A percentile compares a stretch with the other conserved stretches of the same genome.
Conservation (phyloP, 2,888 invertebrate genomes). For the Cistogaster globosa region DNA sequence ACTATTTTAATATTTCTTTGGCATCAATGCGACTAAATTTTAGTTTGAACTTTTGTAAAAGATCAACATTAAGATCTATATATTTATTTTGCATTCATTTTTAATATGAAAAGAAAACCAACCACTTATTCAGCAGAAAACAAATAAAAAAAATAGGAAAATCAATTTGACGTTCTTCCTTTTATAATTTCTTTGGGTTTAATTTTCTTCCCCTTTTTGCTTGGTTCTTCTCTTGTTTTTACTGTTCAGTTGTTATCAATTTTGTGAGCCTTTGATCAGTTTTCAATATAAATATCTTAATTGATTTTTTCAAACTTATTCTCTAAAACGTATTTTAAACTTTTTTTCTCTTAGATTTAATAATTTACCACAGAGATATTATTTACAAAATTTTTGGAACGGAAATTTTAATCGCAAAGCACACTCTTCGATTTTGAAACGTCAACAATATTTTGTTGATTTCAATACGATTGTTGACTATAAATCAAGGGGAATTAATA, state of each 20-base stretch:
- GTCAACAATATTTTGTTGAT: too few species aligned
- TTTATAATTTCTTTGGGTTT: neutral
- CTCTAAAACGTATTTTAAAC: too few species aligned
- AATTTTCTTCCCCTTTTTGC: neutral
- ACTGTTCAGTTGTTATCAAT: neutral
- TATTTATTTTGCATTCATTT: slow-evolving; percentile 14
- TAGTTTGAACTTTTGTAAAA: neutral
- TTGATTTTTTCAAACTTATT: neutral
- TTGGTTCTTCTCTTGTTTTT: too few species aligned
- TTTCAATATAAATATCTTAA: neutral
- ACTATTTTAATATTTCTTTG: neutral
- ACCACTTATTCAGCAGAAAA: slow-evolving; percentile 14
- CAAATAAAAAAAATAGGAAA: neutral
- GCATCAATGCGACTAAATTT: neutral
- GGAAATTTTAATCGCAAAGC: neutral
- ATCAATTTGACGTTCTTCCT: neutral
- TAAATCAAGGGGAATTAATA: too few species aligned
- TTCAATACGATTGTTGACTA: too few species aligned
- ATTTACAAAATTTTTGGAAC: neutral
- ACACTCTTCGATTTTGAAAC: too few species aligned
- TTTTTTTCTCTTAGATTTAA: neutral
- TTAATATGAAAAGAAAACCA: neutral
- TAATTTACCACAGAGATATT: neutral
- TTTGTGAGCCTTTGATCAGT: neutral
- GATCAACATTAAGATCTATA: neutral